Evolutionary conservation across 2,113 vertebrate genomes (phyloP), one percentile per base, ranked within the genome.

Genomic region (Acrocephalus arundinaceus): DNA sequence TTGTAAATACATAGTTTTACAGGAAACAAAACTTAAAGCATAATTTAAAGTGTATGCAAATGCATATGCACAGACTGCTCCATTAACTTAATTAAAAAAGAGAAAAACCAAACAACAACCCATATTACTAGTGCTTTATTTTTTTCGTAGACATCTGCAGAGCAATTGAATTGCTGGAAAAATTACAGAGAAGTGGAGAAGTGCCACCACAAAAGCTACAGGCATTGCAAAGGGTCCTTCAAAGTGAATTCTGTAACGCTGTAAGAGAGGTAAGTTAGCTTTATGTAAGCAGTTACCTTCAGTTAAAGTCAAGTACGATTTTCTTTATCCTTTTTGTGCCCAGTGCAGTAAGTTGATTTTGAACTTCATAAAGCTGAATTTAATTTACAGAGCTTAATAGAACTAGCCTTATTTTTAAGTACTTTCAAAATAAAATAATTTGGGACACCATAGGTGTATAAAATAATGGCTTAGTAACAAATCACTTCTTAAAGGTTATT

Each of bases 221-320:
- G 93, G 99, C 99, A 5, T 97, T 99, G 92, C 99, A 99, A 91
- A 98, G 99, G 92, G 99, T 99, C 94, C 98, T 99, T 93, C 99
- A 99, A 84, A 99, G 99, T 96, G 99, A 99, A 94, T 99, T 99
- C 98, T 99, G 99, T 96, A 99, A 99, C 80, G 99, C 99, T 74
- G 99, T 99, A 33, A 98, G 99, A 97, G 99, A 99, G 98, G 99
- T 99, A 73, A 97, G 98, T 95, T 85, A 71, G 37, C 31, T 17
- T 57, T 37, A 22, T 0, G 0, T 35, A 30, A 87, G 30, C 55
- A 52, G 27, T 68, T 70, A 28, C 39, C 30, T 77, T 55, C 43
- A 66, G 4, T 66, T 58, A 58, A 73, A 94, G 55, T 35, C 0
- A 20, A n/a, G 6, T 45, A 9, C 15, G 37, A 17, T 79, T 43